These are phyloP conservation scores for Pollicipes pollicipes DNA, from an alignment of 1,140 invertebrate genomes.

Conservation along the genomic window DNA sequence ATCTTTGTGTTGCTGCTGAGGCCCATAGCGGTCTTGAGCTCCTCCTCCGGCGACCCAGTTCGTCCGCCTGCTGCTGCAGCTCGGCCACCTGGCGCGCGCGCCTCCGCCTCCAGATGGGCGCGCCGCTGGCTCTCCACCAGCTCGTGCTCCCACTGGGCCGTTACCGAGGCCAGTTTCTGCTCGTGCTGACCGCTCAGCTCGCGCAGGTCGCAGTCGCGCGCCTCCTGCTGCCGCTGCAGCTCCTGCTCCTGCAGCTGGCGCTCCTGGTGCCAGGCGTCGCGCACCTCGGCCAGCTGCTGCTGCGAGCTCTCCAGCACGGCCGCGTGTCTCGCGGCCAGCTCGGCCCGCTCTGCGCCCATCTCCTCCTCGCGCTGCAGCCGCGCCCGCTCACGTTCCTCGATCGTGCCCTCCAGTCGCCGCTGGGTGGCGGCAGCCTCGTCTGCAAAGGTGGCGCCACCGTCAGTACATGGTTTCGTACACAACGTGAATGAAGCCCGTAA, in stretches of 20 bases:
- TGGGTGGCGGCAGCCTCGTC: constrained; percentile 32
- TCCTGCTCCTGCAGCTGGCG: constrained; percentile 40
- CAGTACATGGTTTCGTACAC: too few relatives aligned
- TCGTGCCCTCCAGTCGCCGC: constrained; percentile 32
- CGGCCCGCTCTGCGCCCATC: constrained; percentile 37
- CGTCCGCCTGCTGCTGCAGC: background rate
- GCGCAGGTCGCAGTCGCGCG: constrained; percentile 26
- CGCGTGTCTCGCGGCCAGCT: background rate
- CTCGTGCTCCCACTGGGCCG: background rate
- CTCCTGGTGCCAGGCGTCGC: background rate
- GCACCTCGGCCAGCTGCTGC: background rate
- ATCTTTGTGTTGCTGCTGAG: background rate
- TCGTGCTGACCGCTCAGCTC: background rate
- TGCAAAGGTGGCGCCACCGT: constrained; percentile 13
- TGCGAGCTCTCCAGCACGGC: background rate
- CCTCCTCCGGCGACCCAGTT: background rate
- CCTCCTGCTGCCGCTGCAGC: constrained; percentile 32
- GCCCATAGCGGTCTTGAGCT: background rate
- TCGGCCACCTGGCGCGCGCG: background rate
- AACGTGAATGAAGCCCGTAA: too few relatives aligned
- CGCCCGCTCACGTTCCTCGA: constrained; percentile 29
- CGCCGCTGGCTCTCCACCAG: constrained; percentile 19
- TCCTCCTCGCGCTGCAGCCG: constrained; percentile 18
- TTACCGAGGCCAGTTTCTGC: background rate
- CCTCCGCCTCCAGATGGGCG: constrained; percentile 31